A percentile compares a stretch with the other conserved stretches of the same genome.
Conservation (phyloP, 2,888 invertebrate species). For the Chymomyza procnemis region DNA sequence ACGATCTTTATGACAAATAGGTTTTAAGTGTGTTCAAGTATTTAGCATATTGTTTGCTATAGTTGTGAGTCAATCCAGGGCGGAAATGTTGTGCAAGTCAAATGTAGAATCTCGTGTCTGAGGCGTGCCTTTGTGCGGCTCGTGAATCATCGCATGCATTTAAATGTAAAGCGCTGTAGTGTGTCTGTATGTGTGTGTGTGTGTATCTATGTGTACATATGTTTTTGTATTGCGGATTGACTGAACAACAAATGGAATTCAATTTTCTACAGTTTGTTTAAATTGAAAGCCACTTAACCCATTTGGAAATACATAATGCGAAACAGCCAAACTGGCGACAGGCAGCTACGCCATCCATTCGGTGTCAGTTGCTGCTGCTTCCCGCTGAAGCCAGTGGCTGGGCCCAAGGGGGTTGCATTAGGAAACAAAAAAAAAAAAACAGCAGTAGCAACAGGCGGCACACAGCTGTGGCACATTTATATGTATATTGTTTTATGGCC, state of each 20-base stretch:
- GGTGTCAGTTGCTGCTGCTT: background rate
- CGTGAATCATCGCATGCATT: background rate
- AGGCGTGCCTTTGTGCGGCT: background rate
- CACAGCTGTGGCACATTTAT: background rate
- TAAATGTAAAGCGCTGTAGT: background rate
- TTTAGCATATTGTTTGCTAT: constrained; percentile 1
- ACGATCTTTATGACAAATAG: constrained; percentile 40
- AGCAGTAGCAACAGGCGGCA: background rate
- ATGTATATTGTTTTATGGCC: constrained; percentile 16
- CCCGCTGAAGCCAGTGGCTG: background rate
- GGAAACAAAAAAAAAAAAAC: no score
- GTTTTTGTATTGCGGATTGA: background rate
- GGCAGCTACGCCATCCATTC: constrained; percentile 2
- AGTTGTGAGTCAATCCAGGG: constrained; percentile 18
- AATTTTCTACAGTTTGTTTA: constrained; percentile 37
- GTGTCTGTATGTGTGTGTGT: background rate
- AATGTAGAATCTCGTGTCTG: background rate
- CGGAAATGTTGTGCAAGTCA: constrained; percentile 25
- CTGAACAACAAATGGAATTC: constrained; percentile 29
- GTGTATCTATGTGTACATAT: background rate
- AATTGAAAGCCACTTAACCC: constrained; percentile 69
- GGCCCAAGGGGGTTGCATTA: background rate
- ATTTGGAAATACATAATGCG: constrained; percentile 62
- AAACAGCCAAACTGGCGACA: constrained; percentile 51
- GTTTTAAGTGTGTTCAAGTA: constrained; percentile 4